A percentile compares a stretch with the other conserved stretches of the same genome.
Conservation (phyloP, 35 echinoderm and acorn worm genomes). For the Patiria miniata region DNA sequence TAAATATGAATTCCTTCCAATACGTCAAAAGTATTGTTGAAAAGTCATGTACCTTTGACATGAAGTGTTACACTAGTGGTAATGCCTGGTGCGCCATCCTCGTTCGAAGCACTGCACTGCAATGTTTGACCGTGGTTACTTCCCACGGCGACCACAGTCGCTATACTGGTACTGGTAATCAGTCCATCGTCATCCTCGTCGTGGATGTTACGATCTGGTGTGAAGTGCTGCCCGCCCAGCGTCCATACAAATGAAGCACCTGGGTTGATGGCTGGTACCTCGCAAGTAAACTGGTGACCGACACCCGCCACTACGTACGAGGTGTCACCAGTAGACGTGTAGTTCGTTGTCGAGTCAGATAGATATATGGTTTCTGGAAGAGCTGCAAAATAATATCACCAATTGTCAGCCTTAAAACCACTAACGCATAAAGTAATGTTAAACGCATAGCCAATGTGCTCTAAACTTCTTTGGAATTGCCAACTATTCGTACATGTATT, state of each 20-base stretch:
- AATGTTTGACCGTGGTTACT: neutral
- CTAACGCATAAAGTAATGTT: too few relatives aligned
- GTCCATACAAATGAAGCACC: neutral
- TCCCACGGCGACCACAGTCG: neutral
- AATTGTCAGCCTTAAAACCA: too few relatives aligned
- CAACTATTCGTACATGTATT: too few relatives aligned
- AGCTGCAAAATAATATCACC: too few relatives aligned
- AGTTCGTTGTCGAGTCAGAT: neutral
- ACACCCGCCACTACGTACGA: neutral
- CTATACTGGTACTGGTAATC: neutral
- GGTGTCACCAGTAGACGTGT: neutral
- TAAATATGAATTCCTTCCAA: too few relatives aligned
- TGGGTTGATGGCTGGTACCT: neutral
- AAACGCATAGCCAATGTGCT: too few relatives aligned
- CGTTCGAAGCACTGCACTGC: neutral
- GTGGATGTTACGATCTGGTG: neutral
- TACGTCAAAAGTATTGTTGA: too few relatives aligned
- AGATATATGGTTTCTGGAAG: neutral
- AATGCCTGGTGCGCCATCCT: neutral
- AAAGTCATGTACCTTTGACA: neutral
- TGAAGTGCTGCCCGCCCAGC: neutral
- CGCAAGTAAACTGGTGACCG: neutral
- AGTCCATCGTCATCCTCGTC: neutral
- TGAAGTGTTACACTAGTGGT: neutral
- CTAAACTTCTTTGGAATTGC: too few relatives aligned